Conservation (phyloP, 2,113 vertebrate genomes). For the Ctenodactylus gundi region DNA sequence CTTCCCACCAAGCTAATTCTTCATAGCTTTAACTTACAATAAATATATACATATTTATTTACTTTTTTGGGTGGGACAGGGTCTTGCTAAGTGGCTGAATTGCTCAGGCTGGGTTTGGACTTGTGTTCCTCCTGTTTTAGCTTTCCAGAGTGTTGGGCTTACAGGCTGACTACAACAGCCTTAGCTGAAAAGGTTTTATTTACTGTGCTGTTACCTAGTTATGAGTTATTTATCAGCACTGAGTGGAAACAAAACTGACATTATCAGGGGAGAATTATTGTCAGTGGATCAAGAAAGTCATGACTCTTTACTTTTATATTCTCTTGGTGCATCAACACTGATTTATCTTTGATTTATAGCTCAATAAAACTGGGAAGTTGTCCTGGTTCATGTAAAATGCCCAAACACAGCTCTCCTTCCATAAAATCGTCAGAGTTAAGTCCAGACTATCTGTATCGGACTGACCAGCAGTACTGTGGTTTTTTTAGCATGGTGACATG, state of each 20-base stretch:
- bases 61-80: too few relatives aligned
- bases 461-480: not conserved
- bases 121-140: too few relatives aligned
- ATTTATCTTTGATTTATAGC: constrained; percentile 57
- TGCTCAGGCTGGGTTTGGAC: too few relatives aligned
- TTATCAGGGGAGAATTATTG: constrained; percentile 24
- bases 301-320: constrained; percentile 15
- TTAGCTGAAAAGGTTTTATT: too few relatives aligned
- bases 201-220: not conserved
- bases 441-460: not conserved
- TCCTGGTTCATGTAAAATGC: not conserved
- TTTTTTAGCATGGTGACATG: not conserved
- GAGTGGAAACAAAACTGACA: not conserved
- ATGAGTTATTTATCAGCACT: constrained; percentile 27
- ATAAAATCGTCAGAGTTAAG: not conserved
- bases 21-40: too few relatives aligned
- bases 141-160: too few relatives aligned
- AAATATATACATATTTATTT: too few relatives aligned
- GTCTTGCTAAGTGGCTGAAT: too few relatives aligned
- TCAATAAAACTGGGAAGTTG: constrained; percentile 22
- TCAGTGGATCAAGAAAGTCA: constrained; percentile 10
- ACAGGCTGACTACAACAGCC: too few relatives aligned
- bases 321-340: not conserved
- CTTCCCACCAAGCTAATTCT: too few relatives aligned
- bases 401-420: not conserved